Evolutionary conservation across 2,113 vertebrate genomes (phyloP).

Genomic region (Addax nasomaculatus): DNA sequence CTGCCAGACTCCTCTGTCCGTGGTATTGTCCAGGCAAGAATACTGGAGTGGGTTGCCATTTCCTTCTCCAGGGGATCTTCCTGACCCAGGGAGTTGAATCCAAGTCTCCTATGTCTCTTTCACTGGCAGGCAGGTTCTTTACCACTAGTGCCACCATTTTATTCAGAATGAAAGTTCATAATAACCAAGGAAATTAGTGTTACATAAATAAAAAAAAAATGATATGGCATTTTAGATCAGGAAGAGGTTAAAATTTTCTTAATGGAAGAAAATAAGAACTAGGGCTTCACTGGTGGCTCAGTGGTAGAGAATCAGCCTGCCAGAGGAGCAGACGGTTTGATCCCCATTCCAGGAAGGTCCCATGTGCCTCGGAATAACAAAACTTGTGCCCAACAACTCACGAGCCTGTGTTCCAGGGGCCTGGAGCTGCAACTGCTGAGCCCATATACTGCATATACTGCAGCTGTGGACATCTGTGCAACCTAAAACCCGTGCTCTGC

Average conservation of each 20-base stretch:
- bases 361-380: background rate
- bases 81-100: background rate
- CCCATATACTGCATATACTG: background rate
- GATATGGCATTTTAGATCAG: background rate
- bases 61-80: background rate
- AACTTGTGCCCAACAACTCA: background rate
- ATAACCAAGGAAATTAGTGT: background rate
- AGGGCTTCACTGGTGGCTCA: background rate
- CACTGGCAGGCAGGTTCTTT: background rate
- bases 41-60: background rate
- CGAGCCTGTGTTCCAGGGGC: background rate
- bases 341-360: background rate
- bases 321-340: background rate
- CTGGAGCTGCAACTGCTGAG: background rate
- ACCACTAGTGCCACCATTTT: background rate
- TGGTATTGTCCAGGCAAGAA: background rate
- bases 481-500: background rate
- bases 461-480: background rate
- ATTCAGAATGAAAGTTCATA: background rate
- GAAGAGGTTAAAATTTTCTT: background rate
- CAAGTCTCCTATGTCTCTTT: background rate
- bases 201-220: background rate
- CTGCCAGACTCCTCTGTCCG: rapidly evolving
- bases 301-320: background rate
- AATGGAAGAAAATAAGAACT: background rate